Evolutionary conservation across 1,140 invertebrate genomes (phyloP).

Genomic region (Nixonia krombeini): DNA sequence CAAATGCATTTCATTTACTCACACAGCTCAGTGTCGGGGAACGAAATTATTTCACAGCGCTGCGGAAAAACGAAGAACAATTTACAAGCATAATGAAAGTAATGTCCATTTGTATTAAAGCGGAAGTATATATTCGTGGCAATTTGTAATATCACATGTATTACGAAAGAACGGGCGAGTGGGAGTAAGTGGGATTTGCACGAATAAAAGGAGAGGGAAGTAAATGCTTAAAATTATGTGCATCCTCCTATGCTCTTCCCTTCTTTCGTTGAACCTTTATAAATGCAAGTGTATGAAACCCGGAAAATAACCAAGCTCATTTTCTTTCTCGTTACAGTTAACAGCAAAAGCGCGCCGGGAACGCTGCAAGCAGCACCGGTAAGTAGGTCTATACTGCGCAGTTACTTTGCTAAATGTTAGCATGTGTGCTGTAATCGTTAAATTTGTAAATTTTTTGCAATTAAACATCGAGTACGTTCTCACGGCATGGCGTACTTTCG

Average conservation of each 20-base stretch:
- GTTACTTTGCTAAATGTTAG: conserved; percentile 40
- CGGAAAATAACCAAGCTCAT: conserved; percentile 50
- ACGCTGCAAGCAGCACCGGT: conserved; percentile 50
- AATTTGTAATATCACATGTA: conserved; percentile 35
- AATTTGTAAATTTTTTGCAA: conserved; percentile 24
- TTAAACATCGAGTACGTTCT: too few relatives aligned
- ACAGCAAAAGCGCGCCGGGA: conserved; percentile 43
- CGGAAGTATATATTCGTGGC: too few relatives aligned
- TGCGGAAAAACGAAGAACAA: too few relatives aligned
- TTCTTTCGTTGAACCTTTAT: conserved; percentile 46
- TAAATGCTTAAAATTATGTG: conserved; percentile 37
- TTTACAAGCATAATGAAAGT: too few relatives aligned
- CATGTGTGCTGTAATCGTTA: conserved; percentile 25
- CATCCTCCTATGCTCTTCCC: conserved; percentile 36
- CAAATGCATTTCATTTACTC: too few relatives aligned
- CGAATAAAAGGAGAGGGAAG: conserved; percentile 33
- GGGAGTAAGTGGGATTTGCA: conserved; percentile 40
- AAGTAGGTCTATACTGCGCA: conserved; percentile 49
- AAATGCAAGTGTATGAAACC: conserved; percentile 50
- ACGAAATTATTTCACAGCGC: too few relatives aligned
- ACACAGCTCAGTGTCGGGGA: too few relatives aligned
- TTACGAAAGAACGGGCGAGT: conserved; percentile 18
- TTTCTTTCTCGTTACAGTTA: conserved; percentile 57
- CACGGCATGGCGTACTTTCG: too few relatives aligned
- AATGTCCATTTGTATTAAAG: too few relatives aligned